phyloP scores from a whole-genome alignment of 2,113 vertebrate species.

The Apaloderma vittatum region DNA sequence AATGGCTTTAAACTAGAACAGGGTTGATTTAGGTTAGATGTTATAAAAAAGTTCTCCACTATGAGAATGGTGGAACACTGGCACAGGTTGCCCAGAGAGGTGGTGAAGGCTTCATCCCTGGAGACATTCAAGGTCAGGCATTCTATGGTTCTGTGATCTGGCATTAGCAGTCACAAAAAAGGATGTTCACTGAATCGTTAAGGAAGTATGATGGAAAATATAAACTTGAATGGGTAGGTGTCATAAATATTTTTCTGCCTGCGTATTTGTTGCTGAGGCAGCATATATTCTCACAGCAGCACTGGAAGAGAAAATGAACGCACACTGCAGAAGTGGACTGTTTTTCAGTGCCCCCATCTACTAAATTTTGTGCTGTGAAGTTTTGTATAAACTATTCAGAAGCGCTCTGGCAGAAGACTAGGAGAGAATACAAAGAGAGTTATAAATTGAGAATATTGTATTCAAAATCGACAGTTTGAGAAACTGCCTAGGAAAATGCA shows the following conservation, averaged over 20 bases:
- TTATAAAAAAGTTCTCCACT: no score
- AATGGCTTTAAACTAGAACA: no score
- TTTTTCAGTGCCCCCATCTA: not conserved
- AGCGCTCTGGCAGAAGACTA: not conserved
- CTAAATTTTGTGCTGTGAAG: not conserved
- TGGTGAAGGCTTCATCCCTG: no score
- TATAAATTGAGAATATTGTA: not conserved
- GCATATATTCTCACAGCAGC: not conserved
- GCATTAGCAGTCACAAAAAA: not conserved
- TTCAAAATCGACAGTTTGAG: not conserved
- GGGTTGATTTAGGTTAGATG: no score
- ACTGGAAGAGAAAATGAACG: not conserved
- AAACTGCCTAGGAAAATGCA: not conserved
- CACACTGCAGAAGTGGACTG: not conserved
- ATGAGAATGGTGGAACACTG: no score
- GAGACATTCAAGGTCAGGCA: no score
- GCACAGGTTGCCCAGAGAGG: no score
- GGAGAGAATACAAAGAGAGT: not conserved
- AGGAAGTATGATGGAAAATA: not conserved
- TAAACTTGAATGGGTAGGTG: not conserved
- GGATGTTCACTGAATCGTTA: not conserved
- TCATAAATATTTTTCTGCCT: not conserved
- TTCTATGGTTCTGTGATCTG: not conserved
- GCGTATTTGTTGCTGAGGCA: not conserved
- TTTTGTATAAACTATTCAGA: not conserved